Percentiles rank a stretch among this genome's conserved stretches.
Evolutionary conservation across 2,797 vertebrate species (phyloP).

Genomic region (Otus scops): DNA sequence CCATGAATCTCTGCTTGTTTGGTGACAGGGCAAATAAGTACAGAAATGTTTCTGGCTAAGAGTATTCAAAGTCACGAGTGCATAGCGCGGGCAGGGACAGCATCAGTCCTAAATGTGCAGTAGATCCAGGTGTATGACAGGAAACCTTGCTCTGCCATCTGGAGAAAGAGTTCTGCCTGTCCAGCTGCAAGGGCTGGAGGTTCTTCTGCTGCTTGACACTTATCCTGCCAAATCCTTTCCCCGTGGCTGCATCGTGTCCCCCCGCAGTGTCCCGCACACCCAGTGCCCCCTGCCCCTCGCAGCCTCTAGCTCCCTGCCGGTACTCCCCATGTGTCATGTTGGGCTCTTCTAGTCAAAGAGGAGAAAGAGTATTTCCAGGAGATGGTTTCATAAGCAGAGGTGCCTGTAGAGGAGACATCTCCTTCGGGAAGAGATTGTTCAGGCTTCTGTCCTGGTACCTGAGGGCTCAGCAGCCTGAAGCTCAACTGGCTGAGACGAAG

Average conservation of each 20-base stretch:
- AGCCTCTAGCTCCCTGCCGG: background rate
- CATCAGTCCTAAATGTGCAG: background rate
- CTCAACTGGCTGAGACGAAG: fast-evolving
- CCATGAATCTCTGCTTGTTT: background rate
- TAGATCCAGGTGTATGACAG: fast-evolving
- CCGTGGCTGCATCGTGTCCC: background rate
- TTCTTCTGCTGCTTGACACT: background rate
- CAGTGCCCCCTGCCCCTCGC: background rate
- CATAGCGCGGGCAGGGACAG: background rate
- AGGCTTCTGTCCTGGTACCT: background rate
- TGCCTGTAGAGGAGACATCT: background rate
- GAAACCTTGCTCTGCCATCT: background rate
- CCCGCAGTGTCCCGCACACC: background rate
- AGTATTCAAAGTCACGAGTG: background rate
- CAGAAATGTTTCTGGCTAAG: background rate
- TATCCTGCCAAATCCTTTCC: background rate
- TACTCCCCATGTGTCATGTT: fast-evolving
- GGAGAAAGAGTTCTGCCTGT: background rate
- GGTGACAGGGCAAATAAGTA: background rate
- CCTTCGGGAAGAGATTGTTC: background rate
- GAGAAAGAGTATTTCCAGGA: background rate
- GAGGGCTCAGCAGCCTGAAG: background rate
- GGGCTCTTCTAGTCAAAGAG: background rate
- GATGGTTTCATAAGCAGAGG: background rate
- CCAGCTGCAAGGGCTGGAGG: background rate